phyloP scores from a whole-genome alignment of 2,888 invertebrate genomes.

The Lamellibrachia columna region DNA sequence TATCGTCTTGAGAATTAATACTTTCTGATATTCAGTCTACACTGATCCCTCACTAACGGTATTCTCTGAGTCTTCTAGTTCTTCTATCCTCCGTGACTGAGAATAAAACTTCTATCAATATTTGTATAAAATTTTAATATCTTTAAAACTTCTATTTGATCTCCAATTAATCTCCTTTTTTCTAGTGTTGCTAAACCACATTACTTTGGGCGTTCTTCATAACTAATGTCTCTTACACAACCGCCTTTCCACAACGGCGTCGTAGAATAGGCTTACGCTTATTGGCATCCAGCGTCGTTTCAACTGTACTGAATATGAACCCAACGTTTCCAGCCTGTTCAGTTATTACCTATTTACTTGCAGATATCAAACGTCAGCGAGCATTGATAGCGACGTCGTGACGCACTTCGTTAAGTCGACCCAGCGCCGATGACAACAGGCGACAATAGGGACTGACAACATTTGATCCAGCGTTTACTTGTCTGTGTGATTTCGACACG shows the following conservation, averaged over 20 bases:
- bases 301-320: background rate
- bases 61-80: too few relatives aligned
- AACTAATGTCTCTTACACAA: background rate
- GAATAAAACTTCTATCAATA: too few relatives aligned
- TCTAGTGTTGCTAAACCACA: too few relatives aligned
- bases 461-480: background rate
- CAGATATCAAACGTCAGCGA: slow-evolving; percentile 16
- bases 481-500: background rate
- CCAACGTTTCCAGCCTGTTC: background rate
- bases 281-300: background rate
- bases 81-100: too few relatives aligned
- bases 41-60: too few relatives aligned
- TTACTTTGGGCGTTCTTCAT: too few relatives aligned
- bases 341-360: background rate
- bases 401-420: background rate
- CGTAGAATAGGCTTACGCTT: background rate
- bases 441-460: background rate
- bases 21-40: too few relatives aligned
- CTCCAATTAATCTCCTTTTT: too few relatives aligned
- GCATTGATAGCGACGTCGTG: background rate
- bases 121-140: too few relatives aligned
- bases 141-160: too few relatives aligned
- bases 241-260: background rate
- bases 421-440: background rate
- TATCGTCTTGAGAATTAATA: too few relatives aligned